These are phyloP conservation scores for Hyla sarda DNA, from an alignment of 2,113 vertebrate genomes.

Conservation along the genomic window DNA sequence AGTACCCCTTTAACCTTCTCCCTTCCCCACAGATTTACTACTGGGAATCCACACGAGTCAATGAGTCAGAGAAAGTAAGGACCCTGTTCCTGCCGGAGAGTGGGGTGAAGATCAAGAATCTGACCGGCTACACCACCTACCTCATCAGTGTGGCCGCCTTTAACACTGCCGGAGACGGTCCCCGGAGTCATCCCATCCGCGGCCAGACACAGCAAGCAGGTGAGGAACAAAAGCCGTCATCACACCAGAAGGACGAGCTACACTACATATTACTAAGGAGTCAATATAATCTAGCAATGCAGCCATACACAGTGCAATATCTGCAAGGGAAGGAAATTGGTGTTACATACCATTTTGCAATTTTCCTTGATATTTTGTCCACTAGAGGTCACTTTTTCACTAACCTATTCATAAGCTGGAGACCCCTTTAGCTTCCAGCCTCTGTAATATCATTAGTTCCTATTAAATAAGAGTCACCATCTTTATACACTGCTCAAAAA, in stretches of 20 bases:
- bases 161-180: conserved; percentile 92
- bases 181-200: conserved; percentile 80
- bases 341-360: background rate
- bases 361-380: background rate
- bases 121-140: conserved; percentile 93
- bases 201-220: conserved; percentile 94
- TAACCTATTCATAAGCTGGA: no score
- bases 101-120: conserved; percentile 91
- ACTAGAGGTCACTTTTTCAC: background rate
- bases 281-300: no score
- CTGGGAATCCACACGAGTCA: conserved; percentile 88
- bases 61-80: conserved; percentile 81
- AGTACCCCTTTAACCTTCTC: background rate
- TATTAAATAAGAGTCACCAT: no score
- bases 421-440: no score
- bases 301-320: no score
- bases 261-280: no score
- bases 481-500: no score
- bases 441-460: no score
- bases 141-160: conserved; percentile 92
- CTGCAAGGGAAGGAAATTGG: no score
- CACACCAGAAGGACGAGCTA: background rate
- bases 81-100: conserved; percentile 92
- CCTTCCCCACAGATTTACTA: conserved; percentile 83
- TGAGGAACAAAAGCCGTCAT: conserved; percentile 61